A percentile compares a stretch with the other conserved stretches of the same genome.
Conservation (phyloP, 2,888 invertebrate genomes). For the Scrobipalpa atriplicella region DNA sequence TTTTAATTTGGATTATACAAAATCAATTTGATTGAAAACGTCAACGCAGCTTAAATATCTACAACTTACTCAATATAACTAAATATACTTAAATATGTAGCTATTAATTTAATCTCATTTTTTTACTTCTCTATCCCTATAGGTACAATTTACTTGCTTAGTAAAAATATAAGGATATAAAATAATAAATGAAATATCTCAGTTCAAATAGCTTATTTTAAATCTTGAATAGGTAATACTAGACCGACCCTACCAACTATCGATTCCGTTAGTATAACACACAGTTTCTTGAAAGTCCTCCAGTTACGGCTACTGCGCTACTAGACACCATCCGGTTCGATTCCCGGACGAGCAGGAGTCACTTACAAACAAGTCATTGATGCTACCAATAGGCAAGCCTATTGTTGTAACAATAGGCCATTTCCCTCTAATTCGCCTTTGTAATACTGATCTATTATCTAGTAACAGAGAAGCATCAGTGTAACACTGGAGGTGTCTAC, state of each 20-base stretch:
- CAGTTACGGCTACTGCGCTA: constrained; percentile 20
- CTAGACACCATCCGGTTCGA: constrained; percentile 47
- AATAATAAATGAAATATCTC: too few species aligned
- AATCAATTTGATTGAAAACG: too few species aligned
- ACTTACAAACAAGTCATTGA: constrained; percentile 68
- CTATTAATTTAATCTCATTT: too few species aligned
- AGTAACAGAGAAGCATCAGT: constrained; percentile 33
- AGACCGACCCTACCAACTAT: neutral
- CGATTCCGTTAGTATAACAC: neutral
- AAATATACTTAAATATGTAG: too few species aligned
- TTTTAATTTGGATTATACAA: too few species aligned
- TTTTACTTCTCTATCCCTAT: too few species aligned
- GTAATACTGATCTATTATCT: constrained; percentile 60
- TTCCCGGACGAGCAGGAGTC: constrained; percentile 56
- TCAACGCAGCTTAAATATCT: too few species aligned
- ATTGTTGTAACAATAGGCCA: constrained; percentile 72
- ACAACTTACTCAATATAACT: too few species aligned
- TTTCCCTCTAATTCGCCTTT: constrained; percentile 75
- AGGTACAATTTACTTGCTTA: too few species aligned
- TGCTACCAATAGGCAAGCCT: constrained; percentile 59
- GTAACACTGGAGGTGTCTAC: neutral
- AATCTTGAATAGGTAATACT: too few species aligned
- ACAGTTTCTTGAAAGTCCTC: neutral
- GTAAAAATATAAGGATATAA: too few species aligned
- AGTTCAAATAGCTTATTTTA: too few species aligned